Base-by-base conservation (phyloP, 2,888 invertebrate genomes). In the Pyrochroa serraticornis region DNA sequence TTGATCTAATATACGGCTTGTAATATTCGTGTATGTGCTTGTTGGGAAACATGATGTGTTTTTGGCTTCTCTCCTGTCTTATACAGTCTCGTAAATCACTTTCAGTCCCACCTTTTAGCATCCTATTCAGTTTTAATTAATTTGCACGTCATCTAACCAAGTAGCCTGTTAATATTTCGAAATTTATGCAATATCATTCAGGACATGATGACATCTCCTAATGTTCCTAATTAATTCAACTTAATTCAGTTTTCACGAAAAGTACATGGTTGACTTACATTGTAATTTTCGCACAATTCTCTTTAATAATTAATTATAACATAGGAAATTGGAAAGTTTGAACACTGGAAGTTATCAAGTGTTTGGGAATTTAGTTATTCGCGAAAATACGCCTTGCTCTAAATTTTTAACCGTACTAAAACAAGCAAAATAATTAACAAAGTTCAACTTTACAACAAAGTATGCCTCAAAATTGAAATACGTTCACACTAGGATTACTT, bases 1-100 rank as follows among this genome's bases (percentile, higher is more conserved):
- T 52, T 43, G 58, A 58, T 58, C 58, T 58, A 58, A 58, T 58
- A 58, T 58, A 58, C 58, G 58, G 48, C 53, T 42, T 48, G 58
- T 53, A 58, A 58, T 58, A 58, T 58, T 53, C 53, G 52, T 58
- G 47, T 48, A 58, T 53, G 48, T 53, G 58, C 48, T 58, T 58
- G 53, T 45, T 22, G 22, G 12, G 10, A 14, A 39, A 13, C 8
- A n/a, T n/a, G 12, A 38, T 22, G 13, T 39, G 8, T 39, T n/a
- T 48, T 36, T 30, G 47, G 42, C 48, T 55, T 37, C 55, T 43
- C 42, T 35, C 38, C 42, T 56, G 56, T 56, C 56, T 56, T 56
- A 56, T 38, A 50, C 50, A 44, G 49, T 37, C 47, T 47, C 57
- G 58, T 47, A 58, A 52, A 58, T 53, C 51, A 58, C 42, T 52